A percentile compares a stretch with the other conserved stretches of the same genome.
phyloP scores from a whole-genome alignment of 2,888 invertebrate species.

The Cecidostiba fungosa region DNA sequence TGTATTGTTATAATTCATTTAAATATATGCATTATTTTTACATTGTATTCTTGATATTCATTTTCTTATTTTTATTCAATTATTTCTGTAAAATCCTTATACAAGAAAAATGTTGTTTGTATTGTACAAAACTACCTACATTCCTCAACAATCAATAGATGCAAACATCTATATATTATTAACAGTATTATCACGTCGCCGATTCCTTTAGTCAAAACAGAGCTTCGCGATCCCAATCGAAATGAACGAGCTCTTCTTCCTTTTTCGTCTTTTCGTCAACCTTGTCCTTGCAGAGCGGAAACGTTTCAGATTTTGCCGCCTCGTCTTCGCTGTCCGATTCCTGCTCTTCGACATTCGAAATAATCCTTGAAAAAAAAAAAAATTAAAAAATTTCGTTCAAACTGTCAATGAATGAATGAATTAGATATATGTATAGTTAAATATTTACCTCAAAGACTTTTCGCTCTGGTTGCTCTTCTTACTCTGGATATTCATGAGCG shows the following conservation, averaged over 20 bases:
- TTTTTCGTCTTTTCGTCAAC: constrained; percentile 42
- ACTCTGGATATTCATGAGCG: constrained; percentile 69
- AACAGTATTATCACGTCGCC: neutral
- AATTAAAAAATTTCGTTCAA: neutral
- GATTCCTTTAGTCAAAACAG: constrained; percentile 65
- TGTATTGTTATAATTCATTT: neutral
- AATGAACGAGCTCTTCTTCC: constrained; percentile 68
- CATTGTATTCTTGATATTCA: neutral
- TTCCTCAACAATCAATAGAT: constrained; percentile 16
- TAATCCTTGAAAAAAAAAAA: constrained; percentile 25
- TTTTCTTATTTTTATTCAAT: neutral
- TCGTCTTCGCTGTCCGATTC: constrained; percentile 68
- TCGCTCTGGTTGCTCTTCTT: constrained; percentile 64
- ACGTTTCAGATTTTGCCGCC: constrained; percentile 58
- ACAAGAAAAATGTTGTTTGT: neutral
- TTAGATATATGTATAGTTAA: too few species aligned
- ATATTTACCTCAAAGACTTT: constrained; percentile 66
- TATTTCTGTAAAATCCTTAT: neutral
- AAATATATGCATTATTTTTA: neutral
- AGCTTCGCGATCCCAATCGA: constrained; percentile 73
- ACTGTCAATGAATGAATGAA: too few species aligned
- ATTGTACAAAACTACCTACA: neutral
- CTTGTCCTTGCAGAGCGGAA: constrained; percentile 59
- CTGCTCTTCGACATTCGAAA: constrained; percentile 59
- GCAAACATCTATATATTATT: constrained; percentile 8